A percentile compares a stretch with the other conserved stretches of the same genome.
These are phyloP conservation scores for Delphinapterus leucas DNA, from an alignment of 2,113 vertebrate species.

Conservation along the genomic window DNA sequence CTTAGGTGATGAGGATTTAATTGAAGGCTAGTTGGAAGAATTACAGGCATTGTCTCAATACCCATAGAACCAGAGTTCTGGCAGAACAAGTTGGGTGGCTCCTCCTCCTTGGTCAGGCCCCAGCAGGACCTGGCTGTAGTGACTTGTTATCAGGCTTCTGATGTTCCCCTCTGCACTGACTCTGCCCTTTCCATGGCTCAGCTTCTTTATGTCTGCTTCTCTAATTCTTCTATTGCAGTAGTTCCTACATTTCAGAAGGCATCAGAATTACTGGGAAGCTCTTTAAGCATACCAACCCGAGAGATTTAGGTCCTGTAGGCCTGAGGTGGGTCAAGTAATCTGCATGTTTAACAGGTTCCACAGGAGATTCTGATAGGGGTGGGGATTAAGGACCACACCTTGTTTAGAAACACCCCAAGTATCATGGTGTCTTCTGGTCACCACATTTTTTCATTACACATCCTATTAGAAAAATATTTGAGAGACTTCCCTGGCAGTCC, in stretches of 20 bases:
- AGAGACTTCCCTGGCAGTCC: not conserved
- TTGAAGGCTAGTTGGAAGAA: not conserved
- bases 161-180: not conserved
- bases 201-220: not conserved
- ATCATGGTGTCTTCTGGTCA: not conserved
- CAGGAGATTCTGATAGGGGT: not conserved
- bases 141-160: not conserved
- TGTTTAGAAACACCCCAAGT: not conserved
- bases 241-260: not conserved
- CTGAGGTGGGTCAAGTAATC: not conserved
- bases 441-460: not conserved
- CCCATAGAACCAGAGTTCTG: not conserved
- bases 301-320: not conserved
- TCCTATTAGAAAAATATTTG: slow-evolving; percentile 15
- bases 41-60: not conserved
- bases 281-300: not conserved
- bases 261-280: not conserved
- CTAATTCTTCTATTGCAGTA: not conserved
- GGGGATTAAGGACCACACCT: not conserved
- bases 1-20: not conserved
- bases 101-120: not conserved
- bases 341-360: not conserved
- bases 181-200: not conserved
- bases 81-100: not conserved
- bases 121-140: not conserved